Conservation (phyloP, 2,888 invertebrate genomes). For the Hipparchia sbordonii region DNA sequence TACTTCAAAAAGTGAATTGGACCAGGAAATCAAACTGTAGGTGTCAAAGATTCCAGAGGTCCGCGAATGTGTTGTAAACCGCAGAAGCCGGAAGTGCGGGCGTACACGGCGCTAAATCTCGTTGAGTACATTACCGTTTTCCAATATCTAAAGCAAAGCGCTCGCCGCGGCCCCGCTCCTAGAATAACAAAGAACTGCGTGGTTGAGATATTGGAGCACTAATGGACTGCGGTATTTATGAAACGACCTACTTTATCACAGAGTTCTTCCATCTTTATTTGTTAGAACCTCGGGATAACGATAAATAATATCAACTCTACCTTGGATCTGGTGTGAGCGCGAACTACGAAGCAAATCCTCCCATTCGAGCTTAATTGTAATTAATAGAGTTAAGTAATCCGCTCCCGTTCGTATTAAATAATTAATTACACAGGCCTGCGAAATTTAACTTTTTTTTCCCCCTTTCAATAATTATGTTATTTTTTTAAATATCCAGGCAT, state of each 20-base stretch:
- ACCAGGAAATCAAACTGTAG: conserved; percentile 1
- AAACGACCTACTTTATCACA: conserved; percentile 56
- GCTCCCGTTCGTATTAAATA: background rate
- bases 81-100: conserved; percentile 41
- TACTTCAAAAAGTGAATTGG: background rate
- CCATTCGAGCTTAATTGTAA: conserved; percentile 28
- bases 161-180: conserved; percentile 65
- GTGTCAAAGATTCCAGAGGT: conserved; percentile 20
- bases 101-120: conserved; percentile 65
- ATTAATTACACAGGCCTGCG: too few species aligned
- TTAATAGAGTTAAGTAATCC: conserved; percentile 19
- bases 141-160: conserved; percentile 76
- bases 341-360: conserved; percentile 20
- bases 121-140: conserved; percentile 76
- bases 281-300: conserved; percentile 32
- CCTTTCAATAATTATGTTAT: too few species aligned
- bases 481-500: too few species aligned
- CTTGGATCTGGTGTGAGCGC: conserved; percentile 26
- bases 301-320: conserved; percentile 32
- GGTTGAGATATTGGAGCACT: conserved; percentile 72
- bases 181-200: conserved; percentile 79
- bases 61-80: conserved; percentile 35
- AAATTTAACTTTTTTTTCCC: too few species aligned
- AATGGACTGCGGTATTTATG: conserved; percentile 74
- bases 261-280: conserved; percentile 43